Base-by-base conservation (phyloP, 1,140 invertebrate genomes). In the Pemphigus obesinymphae region DNA sequence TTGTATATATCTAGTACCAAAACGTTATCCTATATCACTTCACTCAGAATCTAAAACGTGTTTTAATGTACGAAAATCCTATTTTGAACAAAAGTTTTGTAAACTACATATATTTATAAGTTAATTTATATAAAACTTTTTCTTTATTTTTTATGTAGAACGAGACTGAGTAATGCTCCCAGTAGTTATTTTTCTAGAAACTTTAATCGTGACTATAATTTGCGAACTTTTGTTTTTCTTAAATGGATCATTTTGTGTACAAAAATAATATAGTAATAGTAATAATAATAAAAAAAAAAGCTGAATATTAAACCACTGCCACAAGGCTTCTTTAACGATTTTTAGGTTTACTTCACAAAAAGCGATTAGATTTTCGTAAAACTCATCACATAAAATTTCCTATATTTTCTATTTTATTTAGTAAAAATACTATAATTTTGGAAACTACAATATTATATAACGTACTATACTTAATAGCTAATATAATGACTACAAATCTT, bases 51-150 rank as follows among this genome's bases (percentile, higher is more conserved):
- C 8, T 40, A 40, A 5, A 40, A 40, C 37, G 34, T 61, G 26
- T 43, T 43, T 40, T 68, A 23, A 68, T 43, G 66, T 68, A 40
- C 11, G 20, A 68, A 68, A 68, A 68, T 15, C n/a, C 10, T 13
- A 17, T 40, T 23, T 68, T 40, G 26, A 40, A 40, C n/a, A 23
- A 40, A 68, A 68, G 34, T 68, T 68, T 37, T 68, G n/a, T 8
- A 11, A 68, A n/a, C 20, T 3, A n/a, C 61, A 20, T 34, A 34
- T 31, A 34, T 66, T 34, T 66, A 37, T 37, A 66, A 66, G 29
- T 66, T 66, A 34, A 43, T 68, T 68, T 68, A 68, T 43, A 23
- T 68, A 23, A 15, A 40, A 68, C 66, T 68, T 70, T 6, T 70
- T 26, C 23, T n/a, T n/a, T n/a, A n/a, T n/a, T 70, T 37, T 13